These are phyloP conservation scores for Eulimnadia texana DNA, from an alignment of 1,140 invertebrate species.

Conservation along the genomic window DNA sequence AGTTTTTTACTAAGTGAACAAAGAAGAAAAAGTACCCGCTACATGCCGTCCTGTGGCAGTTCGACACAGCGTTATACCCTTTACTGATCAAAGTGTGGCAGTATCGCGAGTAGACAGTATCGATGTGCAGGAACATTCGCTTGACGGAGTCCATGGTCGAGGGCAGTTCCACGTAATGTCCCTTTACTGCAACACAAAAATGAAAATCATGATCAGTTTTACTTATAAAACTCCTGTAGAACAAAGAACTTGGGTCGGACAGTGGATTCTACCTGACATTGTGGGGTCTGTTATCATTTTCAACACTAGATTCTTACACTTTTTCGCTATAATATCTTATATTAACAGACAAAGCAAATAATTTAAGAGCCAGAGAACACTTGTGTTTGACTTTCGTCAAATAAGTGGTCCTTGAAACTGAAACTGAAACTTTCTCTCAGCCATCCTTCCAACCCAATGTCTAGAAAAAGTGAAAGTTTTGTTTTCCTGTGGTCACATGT, in stretches of 20 bases:
- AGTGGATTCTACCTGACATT: not conserved
- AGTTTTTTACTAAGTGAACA: not conserved
- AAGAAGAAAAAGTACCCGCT: not conserved
- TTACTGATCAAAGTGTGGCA: not conserved
- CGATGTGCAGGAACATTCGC: not conserved
- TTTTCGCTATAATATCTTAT: not conserved
- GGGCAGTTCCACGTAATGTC: not conserved
- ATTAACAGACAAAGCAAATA: not conserved
- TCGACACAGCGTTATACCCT: not conserved
- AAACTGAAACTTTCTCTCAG: no score
- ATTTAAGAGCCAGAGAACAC: not conserved
- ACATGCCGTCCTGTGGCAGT: not conserved
- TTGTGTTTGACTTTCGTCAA: no score
- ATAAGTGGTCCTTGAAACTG: no score
- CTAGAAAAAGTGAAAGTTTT: no score
- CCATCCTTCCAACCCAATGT: no score
- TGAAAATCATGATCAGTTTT: not conserved
- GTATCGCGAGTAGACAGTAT: not conserved
- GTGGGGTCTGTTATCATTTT: not conserved
- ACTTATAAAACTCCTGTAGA: not conserved
- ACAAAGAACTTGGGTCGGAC: not conserved
- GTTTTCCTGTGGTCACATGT: no score
- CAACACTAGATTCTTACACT: not conserved
- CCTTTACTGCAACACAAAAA: not conserved
- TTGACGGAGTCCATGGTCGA: not conserved